A percentile compares a stretch with the other conserved stretches of the same genome.
Evolutionary conservation across 2,113 vertebrate genomes (phyloP).

Genomic region (Amia ocellicauda): DNA sequence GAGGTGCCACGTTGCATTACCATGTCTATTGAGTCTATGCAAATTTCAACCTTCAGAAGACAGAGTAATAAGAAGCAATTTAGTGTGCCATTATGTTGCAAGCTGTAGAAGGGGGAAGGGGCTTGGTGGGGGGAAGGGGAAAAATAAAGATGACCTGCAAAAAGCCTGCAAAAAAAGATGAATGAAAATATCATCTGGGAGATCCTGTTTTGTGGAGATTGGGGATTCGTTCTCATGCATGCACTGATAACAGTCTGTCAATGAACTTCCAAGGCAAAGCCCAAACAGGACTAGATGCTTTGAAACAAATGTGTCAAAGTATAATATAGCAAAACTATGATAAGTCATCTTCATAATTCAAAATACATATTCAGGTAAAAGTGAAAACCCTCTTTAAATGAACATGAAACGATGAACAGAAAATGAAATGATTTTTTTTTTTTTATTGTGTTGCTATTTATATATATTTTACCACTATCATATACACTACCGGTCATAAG

Average conservation of each 20-base stretch:
- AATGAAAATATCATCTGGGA: neutral
- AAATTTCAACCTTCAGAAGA: conserved; percentile 26
- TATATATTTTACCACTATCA: too few relatives aligned
- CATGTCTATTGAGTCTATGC: conserved; percentile 11
- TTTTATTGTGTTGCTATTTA: too few relatives aligned
- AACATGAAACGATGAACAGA: too few relatives aligned
- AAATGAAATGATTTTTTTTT: too few relatives aligned
- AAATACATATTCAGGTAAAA: too few relatives aligned
- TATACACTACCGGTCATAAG: too few relatives aligned
- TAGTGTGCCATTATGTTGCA: conserved; percentile 8
- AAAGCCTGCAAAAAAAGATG: neutral
- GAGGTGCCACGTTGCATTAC: conserved; percentile 18
- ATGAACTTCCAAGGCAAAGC: too few relatives aligned
- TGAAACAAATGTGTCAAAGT: too few relatives aligned
- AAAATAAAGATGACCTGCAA: neutral
- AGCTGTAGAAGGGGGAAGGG: neutral
- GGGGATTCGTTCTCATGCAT: neutral
- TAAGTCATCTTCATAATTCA: too few relatives aligned
- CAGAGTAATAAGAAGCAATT: conserved; percentile 23
- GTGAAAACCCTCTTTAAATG: too few relatives aligned
- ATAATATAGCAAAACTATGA: too few relatives aligned
- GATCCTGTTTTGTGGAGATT: neutral
- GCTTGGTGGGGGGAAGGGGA: neutral
- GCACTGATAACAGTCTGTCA: too few relatives aligned
- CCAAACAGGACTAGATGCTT: neutral